Conservation (phyloP, 2,888 invertebrate genomes). For the Scaeva pyrastri region DNA sequence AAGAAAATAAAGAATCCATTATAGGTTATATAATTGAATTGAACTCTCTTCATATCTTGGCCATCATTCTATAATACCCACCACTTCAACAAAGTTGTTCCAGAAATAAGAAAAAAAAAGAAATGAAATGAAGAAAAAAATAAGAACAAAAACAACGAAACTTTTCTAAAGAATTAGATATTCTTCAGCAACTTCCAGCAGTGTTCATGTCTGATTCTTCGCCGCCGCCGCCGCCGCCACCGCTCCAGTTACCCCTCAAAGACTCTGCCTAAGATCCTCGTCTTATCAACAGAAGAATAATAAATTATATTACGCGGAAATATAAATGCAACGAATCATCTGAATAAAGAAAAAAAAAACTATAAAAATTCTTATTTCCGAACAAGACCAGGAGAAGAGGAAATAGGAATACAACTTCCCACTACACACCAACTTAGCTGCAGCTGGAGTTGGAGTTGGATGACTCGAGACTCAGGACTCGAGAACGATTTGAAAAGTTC, state of each 20-base stretch:
- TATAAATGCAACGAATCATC: conserved; percentile 39
- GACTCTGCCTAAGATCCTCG: not conserved
- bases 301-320: conserved; percentile 71
- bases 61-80: conserved; percentile 40
- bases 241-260: too few relatives aligned
- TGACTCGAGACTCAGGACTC: too few relatives aligned
- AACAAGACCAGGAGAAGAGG: not conserved
- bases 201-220: conserved; percentile 4
- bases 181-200: conserved; percentile 37
- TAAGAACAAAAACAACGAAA: conserved; percentile 31
- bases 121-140: conserved; percentile 5
- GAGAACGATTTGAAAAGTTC: conserved; percentile 59
- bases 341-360: not conserved
- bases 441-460: not conserved
- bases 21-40: conserved; percentile 63
- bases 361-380: conserved; percentile 40
- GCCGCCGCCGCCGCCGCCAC: too few relatives aligned
- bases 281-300: conserved; percentile 44
- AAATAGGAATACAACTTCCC: not conserved
- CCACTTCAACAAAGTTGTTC: conserved; percentile 28
- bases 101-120: not conserved
- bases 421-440: not conserved
- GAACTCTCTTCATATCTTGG: conserved; percentile 53
- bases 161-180: conserved; percentile 49
- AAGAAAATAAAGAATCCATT: conserved; percentile 34